Evolutionary conservation across 2,888 invertebrate genomes (phyloP), one percentile per base, ranked within the genome.

Genomic region (Drosophila dives): DNA sequence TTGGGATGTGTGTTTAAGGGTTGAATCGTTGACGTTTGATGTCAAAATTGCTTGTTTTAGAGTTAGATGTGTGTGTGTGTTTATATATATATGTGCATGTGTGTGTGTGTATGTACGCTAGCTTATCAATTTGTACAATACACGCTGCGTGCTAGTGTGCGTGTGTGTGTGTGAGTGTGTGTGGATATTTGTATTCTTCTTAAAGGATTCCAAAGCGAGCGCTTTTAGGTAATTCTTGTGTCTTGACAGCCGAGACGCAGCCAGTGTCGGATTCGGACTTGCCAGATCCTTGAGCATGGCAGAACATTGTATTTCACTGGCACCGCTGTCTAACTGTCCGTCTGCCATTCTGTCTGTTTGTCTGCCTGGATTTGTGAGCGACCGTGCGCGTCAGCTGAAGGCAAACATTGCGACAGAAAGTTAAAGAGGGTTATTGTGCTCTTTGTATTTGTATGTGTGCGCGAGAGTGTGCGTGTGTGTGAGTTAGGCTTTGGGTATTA

Each of bases 341-440:
- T 34, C 34, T 17, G 26, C 17, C 36, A 6, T 11, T 38, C 36
- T 38, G 36, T 54, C 65, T 61, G 64, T 63, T 55, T 51, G 77
- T 66, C 76, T 74, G 77, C 45, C 62, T 51, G 80, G 89, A 89
- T 84, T 85, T 81, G 80, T 61, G 72, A 64, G 72, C 81, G 66
- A 60, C 80, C 58, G 84, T 75, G 79, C 76, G 76, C 84, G 75
- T 83, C 89, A 74, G 74, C 75, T 77, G 68, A 87, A 86, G 77
- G 85, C 87, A 86, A 89, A 89, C 85, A 89, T 72, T 77, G 77
- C 89, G 87, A 89, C 81, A 75, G 67, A 83, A 75, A 76, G 80
- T 80, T 68, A 67, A 75, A 88, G 89, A 86, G 79, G 84, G 86
- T 80, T 80, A 76, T 78, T 72, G 59, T 69, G 56, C 53, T 69